Conservation (phyloP, 1,140 invertebrate species). For the Eciton burchellii region DNA sequence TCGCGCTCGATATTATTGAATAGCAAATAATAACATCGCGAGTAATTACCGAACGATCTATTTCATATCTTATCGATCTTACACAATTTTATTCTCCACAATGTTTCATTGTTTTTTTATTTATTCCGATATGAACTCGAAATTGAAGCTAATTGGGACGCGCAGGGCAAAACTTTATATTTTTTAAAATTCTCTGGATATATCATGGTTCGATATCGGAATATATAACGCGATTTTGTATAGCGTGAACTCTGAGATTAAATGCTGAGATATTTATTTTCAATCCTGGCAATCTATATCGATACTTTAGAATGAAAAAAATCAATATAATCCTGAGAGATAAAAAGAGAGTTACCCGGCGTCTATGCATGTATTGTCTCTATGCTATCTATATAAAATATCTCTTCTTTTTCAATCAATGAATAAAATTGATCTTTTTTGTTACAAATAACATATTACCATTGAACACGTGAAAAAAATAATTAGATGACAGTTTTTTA, state of each 20-base stretch:
- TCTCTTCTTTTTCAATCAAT: slow-evolving; percentile 28
- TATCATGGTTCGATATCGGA: background rate
- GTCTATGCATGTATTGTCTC: slow-evolving; percentile 41
- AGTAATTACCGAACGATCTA: background rate
- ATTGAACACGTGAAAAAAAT: slow-evolving; percentile 44
- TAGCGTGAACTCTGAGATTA: slow-evolving; percentile 17
- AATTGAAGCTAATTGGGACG: background rate
- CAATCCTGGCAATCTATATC: slow-evolving; percentile 33
- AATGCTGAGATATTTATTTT: slow-evolving; percentile 36
- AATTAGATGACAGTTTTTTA: slow-evolving; percentile 11
- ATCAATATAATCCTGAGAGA: slow-evolving; percentile 33
- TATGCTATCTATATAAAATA: slow-evolving; percentile 29
- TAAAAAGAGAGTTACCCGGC: slow-evolving; percentile 25
- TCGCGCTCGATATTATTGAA: background rate
- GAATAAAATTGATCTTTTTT: slow-evolving; percentile 28
- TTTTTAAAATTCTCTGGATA: background rate
- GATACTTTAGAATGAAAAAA: slow-evolving; percentile 40
- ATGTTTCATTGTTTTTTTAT: background rate
- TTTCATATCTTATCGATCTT: background rate
- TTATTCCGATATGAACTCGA: background rate
- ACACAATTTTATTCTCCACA: background rate
- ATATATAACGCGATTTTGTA: background rate
- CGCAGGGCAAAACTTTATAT: too few species aligned
- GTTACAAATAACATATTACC: slow-evolving; percentile 42
- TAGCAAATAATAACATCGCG: background rate